phyloP scores from a whole-genome alignment of 2,888 invertebrate genomes.

The Scaptomyza cyrtandrae region DNA sequence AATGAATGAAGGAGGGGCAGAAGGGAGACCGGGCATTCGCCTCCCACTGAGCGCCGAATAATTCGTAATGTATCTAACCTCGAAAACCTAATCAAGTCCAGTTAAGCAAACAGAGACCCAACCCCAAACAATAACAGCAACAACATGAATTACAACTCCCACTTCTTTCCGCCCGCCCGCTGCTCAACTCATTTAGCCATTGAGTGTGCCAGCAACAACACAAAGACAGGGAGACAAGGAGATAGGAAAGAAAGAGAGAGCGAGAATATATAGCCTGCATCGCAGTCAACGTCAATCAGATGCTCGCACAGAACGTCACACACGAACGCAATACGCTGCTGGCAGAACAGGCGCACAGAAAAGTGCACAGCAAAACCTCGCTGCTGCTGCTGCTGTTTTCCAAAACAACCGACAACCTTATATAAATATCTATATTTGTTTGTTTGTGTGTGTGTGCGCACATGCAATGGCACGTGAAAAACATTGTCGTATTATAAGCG shows the following conservation, averaged over 20 bases:
- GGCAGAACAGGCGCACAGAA: slow-evolving; percentile 79
- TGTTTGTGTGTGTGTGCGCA: slow-evolving; percentile 45
- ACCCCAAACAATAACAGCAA: slow-evolving; percentile 7
- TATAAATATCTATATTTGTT: background rate
- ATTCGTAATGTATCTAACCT: slow-evolving; percentile 81
- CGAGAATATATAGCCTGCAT: slow-evolving; percentile 15
- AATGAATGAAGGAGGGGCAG: background rate
- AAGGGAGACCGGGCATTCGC: background rate
- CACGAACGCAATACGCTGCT: slow-evolving; percentile 83
- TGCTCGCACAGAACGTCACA: slow-evolving; percentile 81
- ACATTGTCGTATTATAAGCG: slow-evolving; percentile 57
- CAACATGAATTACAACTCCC: slow-evolving; percentile 36
- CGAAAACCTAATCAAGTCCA: slow-evolving; percentile 82
- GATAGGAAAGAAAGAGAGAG: slow-evolving; percentile 8
- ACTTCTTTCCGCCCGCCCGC: background rate
- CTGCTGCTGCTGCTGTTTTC: slow-evolving; percentile 3
- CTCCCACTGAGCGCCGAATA: slow-evolving; percentile 68
- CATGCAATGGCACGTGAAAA: slow-evolving; percentile 77
- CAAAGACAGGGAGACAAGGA: slow-evolving; percentile 6
- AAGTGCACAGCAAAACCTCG: background rate
- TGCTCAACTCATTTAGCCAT: slow-evolving; percentile 17
- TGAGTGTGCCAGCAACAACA: slow-evolving; percentile 14
- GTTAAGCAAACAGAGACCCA: slow-evolving; percentile 68
- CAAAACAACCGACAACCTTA: slow-evolving; percentile 9
- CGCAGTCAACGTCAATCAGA: slow-evolving; percentile 66